phyloP scores from a whole-genome alignment of 2,113 vertebrate species.

The Mystacornis crossleyi region DNA sequence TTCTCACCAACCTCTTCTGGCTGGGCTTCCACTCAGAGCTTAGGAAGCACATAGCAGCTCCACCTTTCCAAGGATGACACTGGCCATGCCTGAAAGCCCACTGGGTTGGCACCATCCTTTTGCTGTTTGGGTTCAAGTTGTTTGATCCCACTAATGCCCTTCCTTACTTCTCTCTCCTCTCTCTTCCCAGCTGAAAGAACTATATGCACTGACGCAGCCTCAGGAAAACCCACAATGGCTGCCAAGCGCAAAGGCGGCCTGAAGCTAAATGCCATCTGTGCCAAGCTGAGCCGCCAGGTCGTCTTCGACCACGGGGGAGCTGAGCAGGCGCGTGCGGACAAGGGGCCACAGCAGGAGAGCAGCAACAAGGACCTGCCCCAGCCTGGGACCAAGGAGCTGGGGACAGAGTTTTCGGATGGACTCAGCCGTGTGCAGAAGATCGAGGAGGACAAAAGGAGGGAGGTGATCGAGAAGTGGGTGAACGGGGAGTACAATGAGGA shows the following conservation, averaged over 20 bases:
- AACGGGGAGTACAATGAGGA: constrained; percentile 96
- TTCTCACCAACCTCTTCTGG: neutral
- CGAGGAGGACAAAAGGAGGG: constrained; percentile 95
- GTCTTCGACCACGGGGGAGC: constrained; percentile 87
- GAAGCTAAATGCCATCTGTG: constrained; percentile 99
- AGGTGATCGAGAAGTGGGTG: constrained; percentile 99
- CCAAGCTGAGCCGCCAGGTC: constrained; percentile 99
- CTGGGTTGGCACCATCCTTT: neutral
- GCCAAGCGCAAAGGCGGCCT: constrained; percentile 99
- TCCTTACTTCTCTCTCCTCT: constrained; percentile 1
- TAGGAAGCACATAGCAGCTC: neutral
- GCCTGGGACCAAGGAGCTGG: constrained; percentile 78
- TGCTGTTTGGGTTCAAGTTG: neutral
- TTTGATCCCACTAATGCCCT: constrained; percentile 29
- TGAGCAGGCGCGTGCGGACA: constrained; percentile 83
- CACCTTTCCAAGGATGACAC: neutral
- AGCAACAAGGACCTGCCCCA: constrained; percentile 82
- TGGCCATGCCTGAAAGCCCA: neutral
- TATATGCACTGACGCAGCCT: constrained; percentile 94
- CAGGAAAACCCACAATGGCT: constrained; percentile 98
- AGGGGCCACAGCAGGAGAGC: constrained; percentile 76
- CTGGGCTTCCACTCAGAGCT: neutral
- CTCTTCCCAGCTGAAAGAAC: constrained; percentile 90
- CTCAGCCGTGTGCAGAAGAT: constrained; percentile 80
- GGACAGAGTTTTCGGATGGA: constrained; percentile 78